Conservation (phyloP, 2,113 vertebrate species). For the Apteryx owenii region DNA sequence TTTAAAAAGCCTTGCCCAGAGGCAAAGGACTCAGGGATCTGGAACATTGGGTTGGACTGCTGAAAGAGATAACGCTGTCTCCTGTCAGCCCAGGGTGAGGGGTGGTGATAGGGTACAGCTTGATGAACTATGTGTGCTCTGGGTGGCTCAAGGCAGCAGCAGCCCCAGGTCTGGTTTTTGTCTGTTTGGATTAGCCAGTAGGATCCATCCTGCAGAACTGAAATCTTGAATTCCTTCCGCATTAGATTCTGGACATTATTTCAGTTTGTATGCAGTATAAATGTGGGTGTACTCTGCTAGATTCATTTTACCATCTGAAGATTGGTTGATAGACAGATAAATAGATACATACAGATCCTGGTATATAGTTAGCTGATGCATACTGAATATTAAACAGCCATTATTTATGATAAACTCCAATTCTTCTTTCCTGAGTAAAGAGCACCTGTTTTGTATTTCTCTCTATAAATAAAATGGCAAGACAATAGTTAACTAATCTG, state of each 20-base stretch:
- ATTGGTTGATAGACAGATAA: background rate
- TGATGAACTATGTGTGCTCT: background rate
- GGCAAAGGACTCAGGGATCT: background rate
- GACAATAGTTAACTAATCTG: background rate
- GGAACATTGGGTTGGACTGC: background rate
- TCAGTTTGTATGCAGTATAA: background rate
- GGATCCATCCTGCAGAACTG: accelerated
- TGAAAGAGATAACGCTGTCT: background rate
- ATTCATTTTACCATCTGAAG: background rate
- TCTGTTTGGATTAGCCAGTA: background rate
- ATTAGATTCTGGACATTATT: background rate
- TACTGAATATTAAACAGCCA: background rate
- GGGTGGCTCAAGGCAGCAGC: background rate
- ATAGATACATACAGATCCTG: background rate
- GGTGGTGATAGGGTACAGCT: background rate
- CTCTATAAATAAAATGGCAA: background rate
- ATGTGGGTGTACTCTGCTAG: background rate
- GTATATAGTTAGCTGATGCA: background rate
- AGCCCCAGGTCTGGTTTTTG: background rate
- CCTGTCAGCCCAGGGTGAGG: background rate
- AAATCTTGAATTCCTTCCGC: background rate
- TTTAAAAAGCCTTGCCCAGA: background rate
- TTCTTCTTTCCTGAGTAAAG: background rate
- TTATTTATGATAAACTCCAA: background rate
- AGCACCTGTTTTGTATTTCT: background rate